A percentile compares a stretch with the other conserved stretches of the same genome.
Evolutionary conservation across 2,797 vertebrate genomes (phyloP).

Genomic region (Manis pentadactyla): DNA sequence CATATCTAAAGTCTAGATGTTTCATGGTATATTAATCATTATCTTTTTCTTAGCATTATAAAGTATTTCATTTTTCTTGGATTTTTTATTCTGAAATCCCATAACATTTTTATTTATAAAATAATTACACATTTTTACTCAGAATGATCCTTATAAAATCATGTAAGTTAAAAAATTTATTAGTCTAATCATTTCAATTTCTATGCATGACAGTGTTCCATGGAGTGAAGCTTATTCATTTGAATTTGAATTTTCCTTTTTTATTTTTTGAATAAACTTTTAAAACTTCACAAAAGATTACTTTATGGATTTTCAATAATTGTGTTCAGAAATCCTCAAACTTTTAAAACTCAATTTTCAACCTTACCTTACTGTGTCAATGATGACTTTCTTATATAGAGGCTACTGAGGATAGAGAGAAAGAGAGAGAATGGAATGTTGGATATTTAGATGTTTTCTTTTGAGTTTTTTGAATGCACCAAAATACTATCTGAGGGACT

Average conservation of each 20-base stretch:
- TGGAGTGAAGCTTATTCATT: not conserved
- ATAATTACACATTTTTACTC: conserved; percentile 23
- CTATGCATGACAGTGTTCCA: not conserved
- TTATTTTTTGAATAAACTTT: not conserved
- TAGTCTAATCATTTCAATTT: not conserved
- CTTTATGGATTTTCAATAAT: not conserved
- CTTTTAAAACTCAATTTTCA: conserved; percentile 21
- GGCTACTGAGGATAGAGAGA: not conserved
- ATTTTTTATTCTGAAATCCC: conserved; percentile 27
- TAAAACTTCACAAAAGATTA: not conserved
- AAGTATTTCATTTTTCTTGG: not conserved
- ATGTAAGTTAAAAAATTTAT: not conserved
- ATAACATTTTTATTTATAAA: not conserved
- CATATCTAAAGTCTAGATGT: not conserved
- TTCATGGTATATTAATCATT: not conserved
- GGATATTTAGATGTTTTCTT: not conserved
- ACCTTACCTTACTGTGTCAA: not conserved
- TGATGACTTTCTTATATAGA: not conserved
- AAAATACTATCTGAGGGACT: not conserved
- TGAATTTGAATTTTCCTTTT: not conserved
- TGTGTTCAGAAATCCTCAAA: conserved; percentile 27
- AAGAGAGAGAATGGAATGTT: not conserved
- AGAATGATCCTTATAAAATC: not conserved
- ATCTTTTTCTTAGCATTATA: not conserved
- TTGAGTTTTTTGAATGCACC: not conserved